Base-by-base conservation (phyloP, 92 coral and sea anemone species). In the Zoanthus sansibaricus region DNA sequence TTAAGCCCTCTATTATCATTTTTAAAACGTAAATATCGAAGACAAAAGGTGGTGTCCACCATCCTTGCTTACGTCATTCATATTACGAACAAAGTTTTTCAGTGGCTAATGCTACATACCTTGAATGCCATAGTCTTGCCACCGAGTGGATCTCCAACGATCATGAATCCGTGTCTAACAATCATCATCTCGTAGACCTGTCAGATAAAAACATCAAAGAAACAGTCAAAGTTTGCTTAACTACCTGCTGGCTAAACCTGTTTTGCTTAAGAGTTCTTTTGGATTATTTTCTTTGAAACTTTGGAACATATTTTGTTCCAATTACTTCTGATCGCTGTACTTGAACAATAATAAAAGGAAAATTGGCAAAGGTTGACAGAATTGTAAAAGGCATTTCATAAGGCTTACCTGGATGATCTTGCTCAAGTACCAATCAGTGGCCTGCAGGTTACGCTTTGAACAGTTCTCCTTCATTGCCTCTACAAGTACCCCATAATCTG, bases 161-260 rank as follows among this genome's bases (percentile, higher is more conserved):
- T 96, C 99, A 96, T 96, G 75, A 96, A 96, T 32, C 99, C 99
- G 74, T 96, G 99, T 62, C 99, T 92, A 5, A 96, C 99, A 9
- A 96, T 96, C 99, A 96, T 96, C 99, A 96, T 96, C 90, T 96
- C 99, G 64, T 96, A 96, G 2, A 96, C 98, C 99, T 96, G 69
- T 15, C 82, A 17, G 31, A 68, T 17, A 44, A 82, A 45, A n/a
- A 1, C 33, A 67, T 67, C 72, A 67, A 20, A 5, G 30, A 25
- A 11, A 30, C 15, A 12, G 73, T 10, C 0, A 9, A 10, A 14
- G 9, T 9, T 12, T 20, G 2, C 74, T 1, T 10, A 20, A 12
- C 16, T 31, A 11, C 16, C 3, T 20, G 5, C 69, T 1, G 25
- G 7, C 18, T 9, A 61, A 15, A 61, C 3, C 25, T 7, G 7